Percentiles rank a stretch among this genome's conserved stretches.
These are phyloP conservation scores for Teleogryllus oceanicus DNA, from an alignment of 2,888 invertebrate species.

Conservation along the genomic window DNA sequence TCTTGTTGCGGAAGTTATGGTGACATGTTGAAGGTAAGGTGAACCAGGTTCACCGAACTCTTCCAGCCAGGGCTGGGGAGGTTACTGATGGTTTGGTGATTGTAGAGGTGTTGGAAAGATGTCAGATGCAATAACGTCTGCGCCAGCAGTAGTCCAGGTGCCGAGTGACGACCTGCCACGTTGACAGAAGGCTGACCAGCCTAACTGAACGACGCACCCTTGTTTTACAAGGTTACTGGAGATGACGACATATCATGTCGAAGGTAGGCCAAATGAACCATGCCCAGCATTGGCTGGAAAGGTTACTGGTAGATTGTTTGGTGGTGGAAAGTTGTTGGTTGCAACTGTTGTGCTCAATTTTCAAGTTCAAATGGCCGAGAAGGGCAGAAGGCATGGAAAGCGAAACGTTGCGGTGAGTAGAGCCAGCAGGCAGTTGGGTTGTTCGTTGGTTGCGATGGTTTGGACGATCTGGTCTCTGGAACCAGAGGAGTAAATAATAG, in stretches of 20 bases:
- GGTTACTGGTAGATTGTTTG: background rate
- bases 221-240: background rate
- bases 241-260: background rate
- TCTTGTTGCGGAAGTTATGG: conserved; percentile 21
- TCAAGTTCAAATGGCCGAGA: conserved; percentile 35
- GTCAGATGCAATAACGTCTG: background rate
- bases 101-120: conserved; percentile 28
- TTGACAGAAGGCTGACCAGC: conserved; percentile 18
- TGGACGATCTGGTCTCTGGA: conserved; percentile 36
- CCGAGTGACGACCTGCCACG: conserved; percentile 2
- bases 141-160: background rate
- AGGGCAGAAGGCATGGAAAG: conserved; percentile 28
- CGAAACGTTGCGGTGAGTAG: conserved; percentile 36
- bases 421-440: conserved; percentile 35
- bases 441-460: conserved; percentile 36
- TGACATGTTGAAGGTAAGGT: conserved; percentile 33
- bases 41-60: background rate
- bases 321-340: conserved; percentile 32
- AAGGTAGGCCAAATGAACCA: conserved; percentile 9
- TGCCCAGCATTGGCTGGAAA: background rate
- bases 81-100: conserved; percentile 32
- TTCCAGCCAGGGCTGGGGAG: conserved; percentile 31
- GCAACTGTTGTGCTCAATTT: conserved; percentile 30
- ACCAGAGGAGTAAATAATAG: conserved; percentile 37
- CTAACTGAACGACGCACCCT: background rate